Percentiles rank a stretch among this genome's conserved stretches.
These are phyloP conservation scores for Atrina japonica DNA, from an alignment of 2,888 invertebrate species.

Conservation along the genomic window DNA sequence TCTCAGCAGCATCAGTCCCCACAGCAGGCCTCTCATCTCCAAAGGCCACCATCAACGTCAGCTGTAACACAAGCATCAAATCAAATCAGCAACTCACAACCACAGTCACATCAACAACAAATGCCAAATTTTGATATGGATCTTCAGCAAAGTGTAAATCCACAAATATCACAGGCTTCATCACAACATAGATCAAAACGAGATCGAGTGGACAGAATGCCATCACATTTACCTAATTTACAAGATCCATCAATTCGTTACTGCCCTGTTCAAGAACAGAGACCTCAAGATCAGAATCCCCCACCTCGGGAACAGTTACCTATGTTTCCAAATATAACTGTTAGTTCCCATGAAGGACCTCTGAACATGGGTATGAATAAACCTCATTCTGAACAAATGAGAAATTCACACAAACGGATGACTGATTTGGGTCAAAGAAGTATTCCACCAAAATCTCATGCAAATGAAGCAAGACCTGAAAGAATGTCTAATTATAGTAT, in stretches of 20 bases:
- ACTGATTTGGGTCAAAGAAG: slow-evolving; percentile 30
- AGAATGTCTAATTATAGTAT: slow-evolving; percentile 32
- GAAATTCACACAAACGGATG: slow-evolving; percentile 44
- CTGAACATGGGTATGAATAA: slow-evolving; percentile 37
- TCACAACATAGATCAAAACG: slow-evolving; percentile 34
- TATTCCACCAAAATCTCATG: slow-evolving; percentile 31
- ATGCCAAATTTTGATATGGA: slow-evolving; percentile 41
- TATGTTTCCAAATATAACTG: slow-evolving; percentile 44
- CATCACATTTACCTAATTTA: slow-evolving; percentile 24
- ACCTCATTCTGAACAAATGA: slow-evolving; percentile 34
- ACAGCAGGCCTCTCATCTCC: slow-evolving; percentile 47
- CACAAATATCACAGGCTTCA: slow-evolving; percentile 21
- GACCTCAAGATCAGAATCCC: slow-evolving; percentile 25
- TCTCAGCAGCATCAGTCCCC: slow-evolving; percentile 43
- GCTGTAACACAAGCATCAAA: slow-evolving; percentile 38
- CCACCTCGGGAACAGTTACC: slow-evolving; percentile 39
- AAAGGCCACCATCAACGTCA: slow-evolving; percentile 40
- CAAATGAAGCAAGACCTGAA: slow-evolving; percentile 14
- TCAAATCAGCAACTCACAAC: slow-evolving; percentile 28
- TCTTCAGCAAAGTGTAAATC: slow-evolving; percentile 25
- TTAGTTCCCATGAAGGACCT: slow-evolving; percentile 27
- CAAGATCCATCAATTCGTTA: slow-evolving; percentile 27
- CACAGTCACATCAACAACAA: slow-evolving; percentile 20
- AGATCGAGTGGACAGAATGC: slow-evolving; percentile 33
- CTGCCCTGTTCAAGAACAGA: slow-evolving; percentile 37